These are phyloP conservation scores for Ctenomys sociabilis DNA, from an alignment of 2,113 vertebrate genomes.

Conservation along the genomic window DNA sequence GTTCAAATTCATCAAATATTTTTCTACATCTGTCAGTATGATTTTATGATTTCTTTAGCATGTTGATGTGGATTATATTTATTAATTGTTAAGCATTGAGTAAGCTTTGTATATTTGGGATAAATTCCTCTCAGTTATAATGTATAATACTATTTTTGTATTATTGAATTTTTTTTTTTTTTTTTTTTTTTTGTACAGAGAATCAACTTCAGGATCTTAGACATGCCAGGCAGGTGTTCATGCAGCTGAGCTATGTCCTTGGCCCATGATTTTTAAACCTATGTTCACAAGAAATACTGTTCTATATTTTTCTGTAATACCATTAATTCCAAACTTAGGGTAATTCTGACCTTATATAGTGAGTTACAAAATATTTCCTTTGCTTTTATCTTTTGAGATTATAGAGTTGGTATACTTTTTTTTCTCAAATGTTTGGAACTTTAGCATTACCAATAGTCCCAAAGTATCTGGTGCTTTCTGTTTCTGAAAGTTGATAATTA, in stretches of 20 bases:
- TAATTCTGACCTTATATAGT: background rate
- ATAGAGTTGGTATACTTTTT: background rate
- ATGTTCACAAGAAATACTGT: background rate
- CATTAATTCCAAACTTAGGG: background rate
- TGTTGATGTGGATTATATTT: background rate
- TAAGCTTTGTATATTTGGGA: background rate
- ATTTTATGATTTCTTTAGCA: background rate
- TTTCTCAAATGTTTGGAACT: background rate
- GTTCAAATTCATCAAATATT: background rate
- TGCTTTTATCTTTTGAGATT: background rate
- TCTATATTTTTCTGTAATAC: background rate
- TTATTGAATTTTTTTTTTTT: background rate
- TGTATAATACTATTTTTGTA: background rate
- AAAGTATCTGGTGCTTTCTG: background rate
- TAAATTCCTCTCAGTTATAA: background rate
- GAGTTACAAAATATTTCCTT: background rate
- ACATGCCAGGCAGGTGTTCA: too few species aligned
- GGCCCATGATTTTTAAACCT: background rate
- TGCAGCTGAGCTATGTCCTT: too few species aligned
- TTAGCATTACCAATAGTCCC: background rate
- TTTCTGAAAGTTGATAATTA: slow-evolving; percentile 7
- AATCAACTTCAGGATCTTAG: too few species aligned
- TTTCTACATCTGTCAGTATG: background rate
- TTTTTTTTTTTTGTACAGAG: too few species aligned
- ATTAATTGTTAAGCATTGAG: background rate